Percentiles rank a stretch among this genome's conserved stretches.
These are phyloP conservation scores for Plagodis pulveraria DNA, from an alignment of 2,888 invertebrate species.

Conservation along the genomic window DNA sequence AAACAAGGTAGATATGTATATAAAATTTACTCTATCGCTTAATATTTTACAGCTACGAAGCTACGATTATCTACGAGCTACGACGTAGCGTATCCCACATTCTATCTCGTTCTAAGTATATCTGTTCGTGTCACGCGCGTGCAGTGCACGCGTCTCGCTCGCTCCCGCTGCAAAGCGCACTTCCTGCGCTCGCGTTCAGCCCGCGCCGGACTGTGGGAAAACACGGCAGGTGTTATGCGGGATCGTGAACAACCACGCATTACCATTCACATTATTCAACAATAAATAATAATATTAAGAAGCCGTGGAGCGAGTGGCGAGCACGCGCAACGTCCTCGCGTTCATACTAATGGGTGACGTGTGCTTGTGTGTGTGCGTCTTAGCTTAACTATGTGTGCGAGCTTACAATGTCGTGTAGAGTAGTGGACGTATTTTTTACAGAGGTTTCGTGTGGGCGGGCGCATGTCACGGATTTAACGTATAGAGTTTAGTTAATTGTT, in stretches of 20 bases:
- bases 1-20: conserved; percentile 1
- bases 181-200: conserved; percentile 76
- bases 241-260: conserved; percentile 85
- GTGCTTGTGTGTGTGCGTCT: conserved; percentile 60
- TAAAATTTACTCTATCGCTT: not conserved
- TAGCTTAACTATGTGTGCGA: conserved; percentile 41
- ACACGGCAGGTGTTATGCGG: conserved; percentile 86
- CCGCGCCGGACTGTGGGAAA: conserved; percentile 83
- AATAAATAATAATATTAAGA: conserved; percentile 85
- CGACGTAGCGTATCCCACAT: conserved; percentile 52
- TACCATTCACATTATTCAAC: conserved; percentile 85
- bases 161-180: conserved; percentile 69
- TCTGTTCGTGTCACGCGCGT: conserved; percentile 62
- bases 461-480: conserved; percentile 71
- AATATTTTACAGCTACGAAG: conserved; percentile 34
- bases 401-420: conserved; percentile 42
- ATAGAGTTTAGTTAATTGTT: conserved; percentile 76
- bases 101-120: conserved; percentile 52
- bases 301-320: conserved; percentile 83
- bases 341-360: conserved; percentile 73
- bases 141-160: conserved; percentile 74
- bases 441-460: conserved; percentile 77
- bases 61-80: conserved; percentile 39
- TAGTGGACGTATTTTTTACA: conserved; percentile 64
- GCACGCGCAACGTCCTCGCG: conserved; percentile 78